phyloP scores from a whole-genome alignment of 1,140 invertebrate species.

The Zaprionus lachaisei region DNA sequence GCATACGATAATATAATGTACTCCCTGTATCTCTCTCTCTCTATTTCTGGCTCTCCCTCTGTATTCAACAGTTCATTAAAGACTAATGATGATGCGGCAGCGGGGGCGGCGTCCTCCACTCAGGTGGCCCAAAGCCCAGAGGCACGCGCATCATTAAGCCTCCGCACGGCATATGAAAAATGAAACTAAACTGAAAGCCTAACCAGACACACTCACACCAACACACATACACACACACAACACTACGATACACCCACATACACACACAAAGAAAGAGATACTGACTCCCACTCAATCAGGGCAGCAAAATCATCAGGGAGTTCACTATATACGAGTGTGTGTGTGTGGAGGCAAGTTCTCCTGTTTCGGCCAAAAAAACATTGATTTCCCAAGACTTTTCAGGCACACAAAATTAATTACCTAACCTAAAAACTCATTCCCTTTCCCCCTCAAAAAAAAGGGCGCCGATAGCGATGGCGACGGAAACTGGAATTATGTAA shows the following conservation, averaged over 20 bases:
- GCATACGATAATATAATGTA: background rate
- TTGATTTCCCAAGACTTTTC: constrained; percentile 81
- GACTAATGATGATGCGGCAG: constrained; percentile 60
- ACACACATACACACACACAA: constrained; percentile 9
- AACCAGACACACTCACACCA: constrained; percentile 26
- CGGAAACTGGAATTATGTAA: constrained; percentile 56
- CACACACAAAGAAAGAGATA: background rate
- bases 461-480: constrained; percentile 24
- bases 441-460: background rate
- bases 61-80: constrained; percentile 56
- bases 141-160: constrained; percentile 65
- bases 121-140: constrained; percentile 45
- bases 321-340: constrained; percentile 26
- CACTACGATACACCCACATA: background rate
- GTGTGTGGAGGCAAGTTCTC: constrained; percentile 9
- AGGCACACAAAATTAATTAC: constrained; percentile 79
- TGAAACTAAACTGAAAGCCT: constrained; percentile 59
- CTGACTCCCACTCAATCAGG: constrained; percentile 59
- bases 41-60: background rate
- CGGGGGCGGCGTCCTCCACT: constrained; percentile 17
- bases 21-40: background rate
- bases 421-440: constrained; percentile 73
- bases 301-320: constrained; percentile 57
- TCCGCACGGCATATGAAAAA: constrained; percentile 70
- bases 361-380: constrained; percentile 52